These are phyloP conservation scores for Ophion ellenae DNA, from an alignment of 2,888 invertebrate genomes.

Conservation along the genomic window DNA sequence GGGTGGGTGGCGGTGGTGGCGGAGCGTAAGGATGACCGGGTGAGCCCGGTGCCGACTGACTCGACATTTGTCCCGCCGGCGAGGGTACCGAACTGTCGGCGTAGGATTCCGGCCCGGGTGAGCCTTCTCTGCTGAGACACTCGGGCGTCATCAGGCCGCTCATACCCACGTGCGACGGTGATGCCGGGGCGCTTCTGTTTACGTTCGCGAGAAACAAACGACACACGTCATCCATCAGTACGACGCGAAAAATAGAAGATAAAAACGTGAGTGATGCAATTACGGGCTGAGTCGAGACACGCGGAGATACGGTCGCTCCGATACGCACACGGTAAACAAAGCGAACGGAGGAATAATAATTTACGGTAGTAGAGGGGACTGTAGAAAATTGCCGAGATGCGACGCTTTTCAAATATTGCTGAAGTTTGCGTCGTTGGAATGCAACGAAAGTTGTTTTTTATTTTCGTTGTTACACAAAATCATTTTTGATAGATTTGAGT, in stretches of 20 bases:
- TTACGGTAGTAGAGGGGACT: no score
- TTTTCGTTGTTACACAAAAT: no score
- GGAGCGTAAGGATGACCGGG: slow-evolving; percentile 85
- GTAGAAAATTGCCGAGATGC: no score
- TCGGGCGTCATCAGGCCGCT: slow-evolving; percentile 94
- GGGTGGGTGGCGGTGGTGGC: slow-evolving; percentile 76
- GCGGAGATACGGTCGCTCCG: no score
- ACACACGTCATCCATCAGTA: not conserved
- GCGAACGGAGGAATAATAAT: no score
- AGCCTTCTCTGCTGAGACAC: slow-evolving; percentile 94
- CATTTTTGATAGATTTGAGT: no score
- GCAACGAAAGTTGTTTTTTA: no score
- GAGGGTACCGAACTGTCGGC: slow-evolving; percentile 85
- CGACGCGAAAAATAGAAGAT: not conserved
- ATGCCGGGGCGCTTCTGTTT: slow-evolving; percentile 95
- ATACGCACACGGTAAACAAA: no score
- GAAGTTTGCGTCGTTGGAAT: no score
- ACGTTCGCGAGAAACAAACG: slow-evolving; percentile 1
- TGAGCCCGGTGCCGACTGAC: slow-evolving; percentile 88
- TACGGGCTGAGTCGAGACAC: no score
- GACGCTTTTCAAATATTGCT: no score
- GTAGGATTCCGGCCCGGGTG: slow-evolving; percentile 92
- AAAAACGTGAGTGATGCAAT: no score
- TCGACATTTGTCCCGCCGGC: slow-evolving; percentile 84
- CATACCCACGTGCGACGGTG: slow-evolving; percentile 95